Conservation (phyloP, 2,888 invertebrate genomes). For the Abrostola triplasia region DNA sequence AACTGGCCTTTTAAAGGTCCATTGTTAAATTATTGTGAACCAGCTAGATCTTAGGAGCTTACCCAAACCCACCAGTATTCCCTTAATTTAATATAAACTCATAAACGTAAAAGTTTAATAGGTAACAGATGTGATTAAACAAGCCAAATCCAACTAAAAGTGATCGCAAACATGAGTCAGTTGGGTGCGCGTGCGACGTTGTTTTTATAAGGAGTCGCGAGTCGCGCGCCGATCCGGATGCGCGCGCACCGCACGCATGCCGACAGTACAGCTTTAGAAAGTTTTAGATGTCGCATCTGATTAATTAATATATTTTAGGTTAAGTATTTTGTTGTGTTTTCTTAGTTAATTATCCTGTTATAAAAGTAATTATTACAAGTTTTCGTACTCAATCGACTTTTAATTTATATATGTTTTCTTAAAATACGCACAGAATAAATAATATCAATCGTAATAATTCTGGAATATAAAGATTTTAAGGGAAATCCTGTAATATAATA, state of each 20-base stretch:
- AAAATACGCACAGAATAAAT: too few relatives aligned
- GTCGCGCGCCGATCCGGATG: slow-evolving; percentile 54
- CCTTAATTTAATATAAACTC: too few relatives aligned
- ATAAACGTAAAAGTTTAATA: not conserved
- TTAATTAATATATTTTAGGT: slow-evolving; percentile 21
- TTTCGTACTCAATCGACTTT: too few relatives aligned
- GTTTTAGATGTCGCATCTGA: slow-evolving; percentile 23
- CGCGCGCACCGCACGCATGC: slow-evolving; percentile 57
- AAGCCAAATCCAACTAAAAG: slow-evolving; percentile 35
- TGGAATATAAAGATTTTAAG: too few relatives aligned
- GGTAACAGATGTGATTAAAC: slow-evolving; percentile 19
- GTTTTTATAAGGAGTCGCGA: slow-evolving; percentile 46
- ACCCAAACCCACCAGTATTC: too few relatives aligned
- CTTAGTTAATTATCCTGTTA: not conserved
- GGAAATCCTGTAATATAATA: too few relatives aligned
- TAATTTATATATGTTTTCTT: too few relatives aligned
- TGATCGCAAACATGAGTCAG: slow-evolving; percentile 61
- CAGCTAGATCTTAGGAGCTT: too few relatives aligned
- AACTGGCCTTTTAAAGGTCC: too few relatives aligned
- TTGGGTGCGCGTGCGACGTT: slow-evolving; percentile 54
- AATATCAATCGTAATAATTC: too few relatives aligned
- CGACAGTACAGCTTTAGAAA: slow-evolving; percentile 18
- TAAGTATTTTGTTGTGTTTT: not conserved
- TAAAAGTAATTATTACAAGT: too few relatives aligned
- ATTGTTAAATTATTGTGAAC: too few relatives aligned